Conservation (phyloP, 2,888 invertebrate species). For the Dasysyrphus tricinctus region DNA sequence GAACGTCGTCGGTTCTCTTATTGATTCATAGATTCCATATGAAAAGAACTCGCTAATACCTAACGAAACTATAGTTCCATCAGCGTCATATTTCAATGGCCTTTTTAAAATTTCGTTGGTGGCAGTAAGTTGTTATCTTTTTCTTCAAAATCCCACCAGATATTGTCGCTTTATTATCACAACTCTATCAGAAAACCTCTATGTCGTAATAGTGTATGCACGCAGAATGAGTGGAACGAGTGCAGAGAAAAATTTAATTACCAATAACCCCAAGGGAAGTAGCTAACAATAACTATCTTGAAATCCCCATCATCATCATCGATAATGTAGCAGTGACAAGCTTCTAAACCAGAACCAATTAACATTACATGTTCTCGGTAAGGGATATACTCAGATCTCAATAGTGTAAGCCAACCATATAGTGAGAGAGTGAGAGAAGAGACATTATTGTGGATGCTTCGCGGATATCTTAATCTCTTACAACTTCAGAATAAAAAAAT, state of each 20-base stretch:
- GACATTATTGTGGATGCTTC: constrained; percentile 70
- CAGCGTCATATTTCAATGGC: too few relatives aligned
- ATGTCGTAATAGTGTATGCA: not conserved
- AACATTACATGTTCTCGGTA: constrained; percentile 73
- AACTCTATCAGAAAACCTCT: not conserved
- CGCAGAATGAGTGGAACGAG: not conserved
- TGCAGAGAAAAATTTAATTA: constrained; percentile 55
- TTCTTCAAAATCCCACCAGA: not conserved
- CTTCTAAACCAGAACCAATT: constrained; percentile 76
- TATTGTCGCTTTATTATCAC: not conserved
- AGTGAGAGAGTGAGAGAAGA: constrained; percentile 61
- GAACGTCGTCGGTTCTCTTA: too few relatives aligned
- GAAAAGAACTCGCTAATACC: too few relatives aligned
- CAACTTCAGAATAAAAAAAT: constrained; percentile 47
- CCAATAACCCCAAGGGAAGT: constrained; percentile 68
- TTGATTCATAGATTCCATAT: too few relatives aligned
- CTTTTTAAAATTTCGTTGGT: not conserved
- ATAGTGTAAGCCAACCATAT: not conserved
- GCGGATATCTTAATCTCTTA: constrained; percentile 74
- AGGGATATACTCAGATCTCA: constrained; percentile 34
- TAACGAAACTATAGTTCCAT: too few relatives aligned
- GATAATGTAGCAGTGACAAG: constrained; percentile 74
- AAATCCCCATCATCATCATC: constrained; percentile 68
- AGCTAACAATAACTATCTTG: constrained; percentile 70
- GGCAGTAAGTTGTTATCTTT: not conserved